phyloP scores from a whole-genome alignment of 1,140 invertebrate genomes.

The Coenobita brevimanus region DNA sequence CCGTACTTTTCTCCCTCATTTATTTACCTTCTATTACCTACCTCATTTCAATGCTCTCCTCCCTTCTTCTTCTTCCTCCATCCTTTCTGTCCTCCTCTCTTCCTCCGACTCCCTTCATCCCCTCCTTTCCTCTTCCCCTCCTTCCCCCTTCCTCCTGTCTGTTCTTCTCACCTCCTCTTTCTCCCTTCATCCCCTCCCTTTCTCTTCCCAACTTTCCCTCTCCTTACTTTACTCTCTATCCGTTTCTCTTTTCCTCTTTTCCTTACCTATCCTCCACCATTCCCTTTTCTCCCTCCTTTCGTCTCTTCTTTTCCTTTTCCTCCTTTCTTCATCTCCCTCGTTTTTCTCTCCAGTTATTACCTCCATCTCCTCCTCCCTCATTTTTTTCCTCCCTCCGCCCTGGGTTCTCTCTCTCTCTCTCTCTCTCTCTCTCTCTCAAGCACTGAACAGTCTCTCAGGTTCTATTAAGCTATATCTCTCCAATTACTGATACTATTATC shows the following conservation, averaged over 20 bases:
- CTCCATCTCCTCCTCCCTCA: slow-evolving; percentile 58
- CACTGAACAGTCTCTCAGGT: no score
- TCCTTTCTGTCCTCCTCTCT: slow-evolving; percentile 45
- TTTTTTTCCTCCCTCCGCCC: slow-evolving; percentile 33
- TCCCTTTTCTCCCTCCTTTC: slow-evolving; percentile 29
- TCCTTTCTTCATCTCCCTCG: slow-evolving; percentile 34
- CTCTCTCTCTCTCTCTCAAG: no score
- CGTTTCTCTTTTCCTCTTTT: slow-evolving; percentile 5
- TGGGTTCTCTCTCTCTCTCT: no score
- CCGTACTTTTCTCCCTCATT: not conserved
- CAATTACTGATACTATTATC: slow-evolving; percentile 47
- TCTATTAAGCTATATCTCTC: slow-evolving; percentile 44
- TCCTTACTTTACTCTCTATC: no score
- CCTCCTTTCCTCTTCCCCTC: slow-evolving; percentile 53
- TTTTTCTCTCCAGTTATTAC: slow-evolving; percentile 29
- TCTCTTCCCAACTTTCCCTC: slow-evolving; percentile 55
- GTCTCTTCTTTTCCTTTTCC: slow-evolving; percentile 45
- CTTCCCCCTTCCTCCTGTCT: slow-evolving; percentile 21
- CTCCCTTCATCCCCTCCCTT: slow-evolving; percentile 14
- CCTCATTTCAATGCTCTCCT: no score
- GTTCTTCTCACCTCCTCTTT: slow-evolving; percentile 53
- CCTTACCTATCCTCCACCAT: slow-evolving; percentile 47
- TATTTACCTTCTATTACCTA: slow-evolving; percentile 49
- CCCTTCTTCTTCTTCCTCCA: slow-evolving; percentile 38
- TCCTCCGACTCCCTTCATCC: no score